Evolutionary conservation across 2,888 invertebrate genomes (phyloP), one percentile per base, ranked within the genome.

Genomic region (Willowsia nigromaculata): DNA sequence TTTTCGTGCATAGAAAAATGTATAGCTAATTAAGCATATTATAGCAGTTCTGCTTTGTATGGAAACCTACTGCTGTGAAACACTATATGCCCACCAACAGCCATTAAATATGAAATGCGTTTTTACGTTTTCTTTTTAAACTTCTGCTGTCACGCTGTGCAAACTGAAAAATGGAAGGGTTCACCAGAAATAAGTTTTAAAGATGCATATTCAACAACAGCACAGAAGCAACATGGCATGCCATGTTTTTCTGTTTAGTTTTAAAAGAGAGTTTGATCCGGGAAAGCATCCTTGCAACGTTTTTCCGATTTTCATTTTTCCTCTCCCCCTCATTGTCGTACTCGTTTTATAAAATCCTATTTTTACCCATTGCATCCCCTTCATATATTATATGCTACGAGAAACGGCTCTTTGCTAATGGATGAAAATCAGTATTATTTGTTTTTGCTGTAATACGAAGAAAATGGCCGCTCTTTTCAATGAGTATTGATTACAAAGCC

Each of bases 271-370:
- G 59, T 43, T 80, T 33, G 27, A 59, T 37, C 43, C 83, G 84
- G 71, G 74, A 85, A 86, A 40, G 85, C 82, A 82, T 81, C 59
- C n/a, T 82, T n/a, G n/a, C n/a, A n/a, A n/a, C n/a, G n/a, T n/a
- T n/a, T n/a, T n/a, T n/a, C 59, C 33, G 74, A 62, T 83, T 74
- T 50, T 80, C 80, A 47, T 85, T 89, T 85, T 89, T 62, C 56
- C 53, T 40, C 53, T 40, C 80, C 50, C 82, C 33, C 50, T 71
- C 62, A 68, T 53, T 76, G 25, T 22, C 33, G 25, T 71, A 22
- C 11, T 53, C 78, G 27, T 47, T 89, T 76, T 62, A 74, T 68
- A 89, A 71, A 81, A 68, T 25, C 50, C 30, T 22, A 83, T 80
- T 89, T 89, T 53, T 80, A 80, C n/a, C n/a, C n/a, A n/a, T n/a